phyloP scores from a whole-genome alignment of 1,140 invertebrate genomes.

The Schmidtea mediterranea region DNA sequence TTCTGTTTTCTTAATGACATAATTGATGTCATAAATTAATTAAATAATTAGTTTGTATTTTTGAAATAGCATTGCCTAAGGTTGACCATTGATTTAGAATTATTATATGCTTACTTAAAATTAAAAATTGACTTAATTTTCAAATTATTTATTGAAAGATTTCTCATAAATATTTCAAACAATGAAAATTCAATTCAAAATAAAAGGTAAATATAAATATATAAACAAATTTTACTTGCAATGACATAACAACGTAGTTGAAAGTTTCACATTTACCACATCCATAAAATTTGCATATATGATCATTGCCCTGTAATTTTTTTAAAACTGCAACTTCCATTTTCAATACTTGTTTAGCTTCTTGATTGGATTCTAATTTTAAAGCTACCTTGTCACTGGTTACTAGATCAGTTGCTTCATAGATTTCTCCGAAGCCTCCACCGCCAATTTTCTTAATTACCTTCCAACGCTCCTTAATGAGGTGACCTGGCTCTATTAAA shows the following conservation, averaged over 20 bases:
- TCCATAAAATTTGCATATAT: neutral
- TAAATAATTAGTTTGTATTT: too few relatives aligned
- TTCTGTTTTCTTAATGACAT: too few relatives aligned
- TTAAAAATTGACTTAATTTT: neutral
- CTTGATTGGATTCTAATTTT: neutral
- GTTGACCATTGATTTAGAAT: too few relatives aligned
- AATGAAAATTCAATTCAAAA: neutral
- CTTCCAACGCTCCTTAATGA: constrained; percentile 93
- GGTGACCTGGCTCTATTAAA: constrained; percentile 47
- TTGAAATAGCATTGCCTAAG: too few relatives aligned
- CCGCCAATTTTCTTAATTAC: constrained; percentile 35
- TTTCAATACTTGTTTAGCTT: neutral
- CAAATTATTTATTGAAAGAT: neutral
- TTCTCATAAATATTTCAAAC: neutral
- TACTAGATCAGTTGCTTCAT: neutral
- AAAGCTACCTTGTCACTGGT: neutral
- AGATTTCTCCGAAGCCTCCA: neutral
- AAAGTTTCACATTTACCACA: constrained; percentile 1
- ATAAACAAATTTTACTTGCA: neutral
- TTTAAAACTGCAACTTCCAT: constrained; percentile 3
- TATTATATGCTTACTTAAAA: too few relatives aligned
- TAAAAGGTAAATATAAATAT: neutral
- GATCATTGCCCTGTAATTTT: neutral
- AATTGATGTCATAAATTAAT: too few relatives aligned
- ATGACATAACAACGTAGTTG: constrained; percentile 2